Percentiles rank a stretch among this genome's conserved stretches.
phyloP scores from a whole-genome alignment of 2,113 vertebrate species.

The Pontoporia blainvillei region DNA sequence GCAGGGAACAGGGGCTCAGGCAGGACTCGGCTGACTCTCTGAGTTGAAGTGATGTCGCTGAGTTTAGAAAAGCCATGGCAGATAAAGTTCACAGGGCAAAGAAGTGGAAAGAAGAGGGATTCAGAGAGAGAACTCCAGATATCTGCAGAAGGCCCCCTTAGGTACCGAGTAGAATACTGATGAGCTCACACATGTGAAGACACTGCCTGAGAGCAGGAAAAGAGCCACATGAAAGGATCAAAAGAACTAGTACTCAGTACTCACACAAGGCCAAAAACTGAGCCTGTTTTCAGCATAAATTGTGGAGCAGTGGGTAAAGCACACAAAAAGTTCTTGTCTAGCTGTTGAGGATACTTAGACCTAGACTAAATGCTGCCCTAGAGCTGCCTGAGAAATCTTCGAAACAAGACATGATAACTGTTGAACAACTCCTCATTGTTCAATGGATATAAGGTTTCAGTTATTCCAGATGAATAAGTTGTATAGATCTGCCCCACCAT shows the following conservation, averaged over 20 bases:
- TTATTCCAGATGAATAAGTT: not conserved
- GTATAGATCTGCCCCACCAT: not conserved
- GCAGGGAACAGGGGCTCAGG: rapidly evolving
- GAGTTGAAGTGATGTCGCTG: not conserved
- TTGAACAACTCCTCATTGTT: not conserved
- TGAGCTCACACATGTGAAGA: not conserved
- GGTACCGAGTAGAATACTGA: not conserved
- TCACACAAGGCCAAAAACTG: not conserved
- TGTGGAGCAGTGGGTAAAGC: not conserved
- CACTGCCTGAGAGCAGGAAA: not conserved
- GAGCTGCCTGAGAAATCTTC: not conserved
- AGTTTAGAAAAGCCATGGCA: not conserved
- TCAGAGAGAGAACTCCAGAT: not conserved
- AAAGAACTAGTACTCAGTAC: not conserved
- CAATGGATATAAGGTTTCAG: not conserved
- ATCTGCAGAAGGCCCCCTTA: not conserved
- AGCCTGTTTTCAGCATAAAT: not conserved
- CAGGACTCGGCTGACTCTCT: not conserved
- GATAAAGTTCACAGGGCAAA: not conserved
- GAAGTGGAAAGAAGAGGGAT: not conserved
- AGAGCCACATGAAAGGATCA: not conserved
- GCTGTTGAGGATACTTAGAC: not conserved
- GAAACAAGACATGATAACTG: not conserved
- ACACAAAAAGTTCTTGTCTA: not conserved
- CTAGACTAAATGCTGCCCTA: not conserved